Evolutionary conservation across 1,140 invertebrate genomes (phyloP).

Genomic region (Periplaneta americana): DNA sequence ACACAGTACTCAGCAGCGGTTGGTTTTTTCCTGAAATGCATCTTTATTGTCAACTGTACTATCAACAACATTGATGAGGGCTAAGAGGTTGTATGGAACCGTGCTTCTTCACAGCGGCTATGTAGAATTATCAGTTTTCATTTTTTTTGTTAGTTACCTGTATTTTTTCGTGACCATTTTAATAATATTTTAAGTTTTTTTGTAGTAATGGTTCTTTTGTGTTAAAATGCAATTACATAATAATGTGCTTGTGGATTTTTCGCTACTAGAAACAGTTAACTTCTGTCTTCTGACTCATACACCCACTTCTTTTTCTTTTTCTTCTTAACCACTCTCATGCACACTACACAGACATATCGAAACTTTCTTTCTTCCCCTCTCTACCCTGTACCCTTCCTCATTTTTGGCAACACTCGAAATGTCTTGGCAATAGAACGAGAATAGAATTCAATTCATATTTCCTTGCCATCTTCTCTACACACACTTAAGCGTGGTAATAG

Average conservation of each 20-base stretch:
- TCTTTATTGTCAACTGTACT: constrained; percentile 19
- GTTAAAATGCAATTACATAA: not conserved
- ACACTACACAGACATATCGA: not conserved
- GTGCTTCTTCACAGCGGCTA: not conserved
- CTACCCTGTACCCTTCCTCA: not conserved
- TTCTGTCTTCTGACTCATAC: not conserved
- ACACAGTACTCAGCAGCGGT: not conserved
- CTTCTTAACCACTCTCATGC: not conserved
- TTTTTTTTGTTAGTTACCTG: not conserved
- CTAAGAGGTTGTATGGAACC: constrained; percentile 4
- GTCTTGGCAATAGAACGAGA: not conserved
- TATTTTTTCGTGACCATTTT: not conserved
- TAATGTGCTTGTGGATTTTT: not conserved
- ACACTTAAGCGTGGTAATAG: too few relatives aligned
- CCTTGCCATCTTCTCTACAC: too few relatives aligned
- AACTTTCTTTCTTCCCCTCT: not conserved
- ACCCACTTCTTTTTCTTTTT: not conserved
- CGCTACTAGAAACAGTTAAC: not conserved
- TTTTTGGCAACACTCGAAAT: not conserved
- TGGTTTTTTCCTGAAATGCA: constrained; percentile 14
- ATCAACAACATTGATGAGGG: constrained; percentile 13
- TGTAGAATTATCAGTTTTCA: not conserved
- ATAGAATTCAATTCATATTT: not conserved
- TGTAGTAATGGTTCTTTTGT: not conserved
- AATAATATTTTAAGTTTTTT: not conserved